Conservation (phyloP, 2,888 invertebrate species). For the Drosophila cyrtoloma region DNA sequence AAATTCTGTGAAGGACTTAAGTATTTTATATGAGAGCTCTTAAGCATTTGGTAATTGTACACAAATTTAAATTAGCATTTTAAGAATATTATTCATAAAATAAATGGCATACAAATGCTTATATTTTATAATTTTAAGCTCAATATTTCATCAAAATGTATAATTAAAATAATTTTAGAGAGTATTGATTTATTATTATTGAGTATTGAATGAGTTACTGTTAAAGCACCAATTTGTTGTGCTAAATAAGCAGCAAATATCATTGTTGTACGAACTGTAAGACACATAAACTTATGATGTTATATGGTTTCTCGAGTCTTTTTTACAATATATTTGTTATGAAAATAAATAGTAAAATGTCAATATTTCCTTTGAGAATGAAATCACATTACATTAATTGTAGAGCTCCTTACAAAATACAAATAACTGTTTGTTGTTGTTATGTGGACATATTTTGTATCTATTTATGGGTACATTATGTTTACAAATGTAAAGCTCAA, state of each 20-base stretch:
- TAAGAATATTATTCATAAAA: neutral
- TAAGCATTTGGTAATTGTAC: neutral
- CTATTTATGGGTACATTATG: constrained; percentile 39
- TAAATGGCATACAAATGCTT: neutral
- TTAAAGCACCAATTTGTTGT: neutral
- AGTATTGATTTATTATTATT: neutral
- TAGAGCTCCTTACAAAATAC: neutral
- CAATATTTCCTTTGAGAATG: neutral
- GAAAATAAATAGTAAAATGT: neutral
- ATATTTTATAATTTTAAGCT: neutral
- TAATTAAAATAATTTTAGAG: neutral
- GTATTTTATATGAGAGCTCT: neutral
- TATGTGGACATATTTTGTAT: constrained; percentile 18
- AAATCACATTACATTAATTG: neutral
- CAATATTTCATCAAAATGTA: neutral
- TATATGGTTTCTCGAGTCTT: neutral
- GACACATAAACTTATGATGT: neutral
- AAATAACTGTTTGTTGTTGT: constrained; percentile 7
- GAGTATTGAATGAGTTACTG: neutral
- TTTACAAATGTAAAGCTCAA: constrained; percentile 52
- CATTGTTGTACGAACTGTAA: neutral
- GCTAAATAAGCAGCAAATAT: neutral
- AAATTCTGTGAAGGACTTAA: constrained; percentile 6
- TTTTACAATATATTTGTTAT: neutral
- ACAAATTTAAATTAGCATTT: constrained; percentile 2